phyloP scores from a whole-genome alignment of 1,140 invertebrate genomes.

The Trachymyrmex cornetzi region DNA sequence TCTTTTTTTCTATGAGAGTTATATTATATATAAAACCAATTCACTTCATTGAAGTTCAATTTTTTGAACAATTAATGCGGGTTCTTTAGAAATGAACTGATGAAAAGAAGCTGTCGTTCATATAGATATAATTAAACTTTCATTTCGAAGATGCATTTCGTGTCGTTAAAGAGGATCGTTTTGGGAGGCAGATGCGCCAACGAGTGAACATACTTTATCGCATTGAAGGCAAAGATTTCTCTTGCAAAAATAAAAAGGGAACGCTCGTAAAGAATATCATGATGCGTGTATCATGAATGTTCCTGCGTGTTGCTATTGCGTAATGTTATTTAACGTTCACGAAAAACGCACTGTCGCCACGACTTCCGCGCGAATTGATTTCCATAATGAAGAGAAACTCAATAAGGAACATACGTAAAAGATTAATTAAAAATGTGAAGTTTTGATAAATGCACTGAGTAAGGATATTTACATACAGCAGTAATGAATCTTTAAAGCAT shows the following conservation, averaged over 20 bases:
- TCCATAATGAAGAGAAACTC: constrained; percentile 46
- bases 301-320: not conserved
- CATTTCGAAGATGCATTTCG: not conserved
- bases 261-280: not conserved
- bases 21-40: too few relatives aligned
- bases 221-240: constrained; percentile 40
- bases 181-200: not conserved
- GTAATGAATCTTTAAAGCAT: not conserved
- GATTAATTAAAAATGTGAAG: constrained; percentile 58
- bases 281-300: constrained; percentile 6
- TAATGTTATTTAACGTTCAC: constrained; percentile 34
- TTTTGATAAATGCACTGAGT: constrained; percentile 19
- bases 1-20: too few relatives aligned
- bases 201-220: not conserved
- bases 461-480: not conserved
- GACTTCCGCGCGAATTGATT: constrained; percentile 9
- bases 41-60: too few relatives aligned
- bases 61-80: too few relatives aligned
- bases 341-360: constrained; percentile 30
- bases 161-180: not conserved
- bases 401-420: not conserved
- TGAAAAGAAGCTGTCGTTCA: not conserved
- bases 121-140: constrained; percentile 1
- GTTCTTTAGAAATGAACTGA: not conserved
- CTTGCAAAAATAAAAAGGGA: not conserved